Conservation (phyloP, 1,140 invertebrate species). For the Bactericera cockerelli region DNA sequence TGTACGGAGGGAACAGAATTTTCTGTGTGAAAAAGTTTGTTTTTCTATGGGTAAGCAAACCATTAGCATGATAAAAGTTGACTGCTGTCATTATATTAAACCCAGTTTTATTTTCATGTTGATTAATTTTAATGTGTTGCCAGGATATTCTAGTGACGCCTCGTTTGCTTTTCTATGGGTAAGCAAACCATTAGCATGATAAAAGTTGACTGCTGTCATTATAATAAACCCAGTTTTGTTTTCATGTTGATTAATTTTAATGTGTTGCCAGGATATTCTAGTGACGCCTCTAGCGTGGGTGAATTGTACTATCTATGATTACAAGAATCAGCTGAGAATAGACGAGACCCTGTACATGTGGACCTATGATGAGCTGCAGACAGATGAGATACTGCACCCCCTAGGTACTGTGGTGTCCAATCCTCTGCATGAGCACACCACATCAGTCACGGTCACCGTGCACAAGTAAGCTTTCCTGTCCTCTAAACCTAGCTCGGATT, state of each 20-base stretch:
- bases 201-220: too few species aligned
- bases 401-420: constrained; percentile 73
- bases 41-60: too few species aligned
- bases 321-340: constrained; percentile 66
- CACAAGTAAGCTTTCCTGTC: constrained; percentile 37
- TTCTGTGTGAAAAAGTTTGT: too few species aligned
- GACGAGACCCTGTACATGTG: constrained; percentile 80
- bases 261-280: constrained; percentile 44
- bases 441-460: constrained; percentile 67
- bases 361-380: constrained; percentile 70
- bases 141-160: constrained; percentile 56
- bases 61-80: too few species aligned
- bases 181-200: too few species aligned
- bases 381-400: constrained; percentile 73
- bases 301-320: constrained; percentile 88
- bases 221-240: too few species aligned
- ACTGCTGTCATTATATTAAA: too few species aligned
- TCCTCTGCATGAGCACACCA: constrained; percentile 61
- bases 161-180: too few species aligned
- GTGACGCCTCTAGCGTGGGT: constrained; percentile 82
- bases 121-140: too few species aligned
- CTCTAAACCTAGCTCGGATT: background rate
- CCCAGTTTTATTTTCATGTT: too few species aligned
- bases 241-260: too few species aligned
- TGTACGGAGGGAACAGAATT: too few species aligned